Evolutionary conservation across 2,113 vertebrate species (phyloP), one percentile per base, ranked within the genome.

Genomic region (Pungitius pungitius): DNA sequence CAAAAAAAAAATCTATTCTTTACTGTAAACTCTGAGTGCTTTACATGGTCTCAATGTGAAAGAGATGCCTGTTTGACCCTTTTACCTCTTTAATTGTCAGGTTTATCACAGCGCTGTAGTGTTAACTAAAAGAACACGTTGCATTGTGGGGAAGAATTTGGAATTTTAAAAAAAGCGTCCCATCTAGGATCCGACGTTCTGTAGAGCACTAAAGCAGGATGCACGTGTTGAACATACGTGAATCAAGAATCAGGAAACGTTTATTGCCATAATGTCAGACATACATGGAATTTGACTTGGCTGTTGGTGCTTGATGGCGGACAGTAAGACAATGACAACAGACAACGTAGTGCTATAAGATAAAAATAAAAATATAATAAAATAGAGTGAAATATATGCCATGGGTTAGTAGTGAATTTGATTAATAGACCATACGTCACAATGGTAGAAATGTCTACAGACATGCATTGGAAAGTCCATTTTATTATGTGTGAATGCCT

Each of bases 1-100:
- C 85, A 83, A 87, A 84, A 82, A 87, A 83, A 75, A 75, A n/a
- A n/a, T n/a, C 62, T 84, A 88, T 81, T 87, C 47, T 86, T 82
- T 74, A 69, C 52, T 91, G 77, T 88, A 82, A 89, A 66, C 87
- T 88, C 63, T 59, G 40, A 61, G 62, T 87, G 78, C 61, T 87
- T 83, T 69, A 89, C 92, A 92, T 92, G n/a, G 22, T 74, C 75
- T 49, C 10, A 40, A 30, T 17, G 18, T 39, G 61, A 49, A 70
- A 49, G 30, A 14, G n/a, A 72, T 17, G 39, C 8, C 18, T 26
- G 40, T 30, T 69, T 43, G 33, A 47, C 40, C 57, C 12, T n/a
- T 59, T 62, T 6, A 13, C 17, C 42, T 39, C 54, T 62, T 20
- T n/a, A 33, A 63, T 43, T 57, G 27, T 27, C 47, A 56, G 37